Evolutionary conservation across 2,797 vertebrate genomes (phyloP), one percentile per base, ranked within the genome.

Genomic region (Hephaestus fuliginosus): DNA sequence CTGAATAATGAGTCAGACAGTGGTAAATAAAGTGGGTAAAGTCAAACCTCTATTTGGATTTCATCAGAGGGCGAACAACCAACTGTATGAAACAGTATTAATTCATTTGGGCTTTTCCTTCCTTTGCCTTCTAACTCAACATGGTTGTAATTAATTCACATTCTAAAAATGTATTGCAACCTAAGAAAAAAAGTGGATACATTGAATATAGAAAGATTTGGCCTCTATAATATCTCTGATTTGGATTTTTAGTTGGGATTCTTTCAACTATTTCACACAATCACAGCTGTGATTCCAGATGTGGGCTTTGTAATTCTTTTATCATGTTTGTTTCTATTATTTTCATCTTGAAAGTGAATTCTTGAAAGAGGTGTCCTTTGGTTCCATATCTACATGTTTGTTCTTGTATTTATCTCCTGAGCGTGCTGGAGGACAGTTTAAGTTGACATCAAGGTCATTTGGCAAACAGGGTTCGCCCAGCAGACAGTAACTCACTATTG

Each of bases 361-460:
- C 1, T 64, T 63, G 12, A n/a, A 20, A 63, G 4, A 36, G 25
- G 25, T 48, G 1, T 60, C 63, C 7, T 4, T 17, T 41, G 55
- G 36, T 44, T 13, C 18, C 36, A 14, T 7, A 56, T 64, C 72
- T 52, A 6, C 15, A 57, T 57, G 6, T 74, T 57, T 20, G 18
- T 49, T 36, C 14, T 61, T 46, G 11, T 58, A 10, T 78, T 74
- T 49, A 41, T 78, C 66, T 56, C 71, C 62, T 44, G 55, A 41
- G 53, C 9, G 2, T 33, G 44, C 20, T 15, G 63, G 41, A 76
- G 66, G 65, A 78, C 64, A 65, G 51, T 39, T 25, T 53, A 53
- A 80, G 64, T 64, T 65, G 74, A 78, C 79, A 85, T 83, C 89
- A 93, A 88, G 90, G 87, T 94, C 86, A 80, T 82, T 74, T 71